Evolutionary conservation across 2,113 vertebrate genomes (phyloP).

Genomic region (Neolamprologus brichardi): DNA sequence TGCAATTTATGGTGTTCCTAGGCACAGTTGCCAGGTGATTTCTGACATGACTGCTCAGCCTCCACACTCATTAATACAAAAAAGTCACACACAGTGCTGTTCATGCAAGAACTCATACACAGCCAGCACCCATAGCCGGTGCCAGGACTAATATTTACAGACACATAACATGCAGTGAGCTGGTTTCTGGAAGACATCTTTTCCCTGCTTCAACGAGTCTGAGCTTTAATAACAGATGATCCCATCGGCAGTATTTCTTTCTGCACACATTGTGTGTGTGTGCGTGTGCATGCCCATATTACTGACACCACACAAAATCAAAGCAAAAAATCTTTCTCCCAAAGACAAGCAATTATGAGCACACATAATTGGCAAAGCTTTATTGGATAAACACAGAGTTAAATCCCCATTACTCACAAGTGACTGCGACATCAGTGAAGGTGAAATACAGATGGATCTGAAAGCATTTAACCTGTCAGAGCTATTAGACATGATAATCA

Average conservation of each 20-base stretch:
- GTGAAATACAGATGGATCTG: not conserved
- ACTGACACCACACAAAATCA: constrained; percentile 2
- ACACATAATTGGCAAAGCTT: constrained; percentile 10
- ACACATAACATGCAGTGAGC: not conserved
- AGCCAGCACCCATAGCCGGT: not conserved
- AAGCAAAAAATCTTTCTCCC: not conserved
- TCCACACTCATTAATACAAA: not conserved
- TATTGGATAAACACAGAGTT: constrained; percentile 4
- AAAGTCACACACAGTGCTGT: not conserved
- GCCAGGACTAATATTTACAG: constrained; percentile 41
- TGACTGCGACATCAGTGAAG: not conserved
- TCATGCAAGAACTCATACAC: not conserved
- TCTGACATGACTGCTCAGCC: not conserved
- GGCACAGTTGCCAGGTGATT: not conserved
- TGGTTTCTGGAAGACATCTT: constrained; percentile 28
- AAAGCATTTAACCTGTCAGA: not conserved
- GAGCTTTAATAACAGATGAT: constrained; percentile 47
- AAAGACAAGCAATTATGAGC: constrained; percentile 18
- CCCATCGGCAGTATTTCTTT: constrained; percentile 2
- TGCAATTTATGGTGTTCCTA: not conserved
- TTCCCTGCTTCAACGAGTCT: constrained; percentile 15
- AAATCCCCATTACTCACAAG: not conserved
- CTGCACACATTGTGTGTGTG: not conserved
- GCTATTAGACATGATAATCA: not conserved
- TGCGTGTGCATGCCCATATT: not conserved